A percentile compares a stretch with the other conserved stretches of the same genome.
Evolutionary conservation across 2,113 vertebrate species (phyloP).

Genomic region (Brachyistius frenatus): DNA sequence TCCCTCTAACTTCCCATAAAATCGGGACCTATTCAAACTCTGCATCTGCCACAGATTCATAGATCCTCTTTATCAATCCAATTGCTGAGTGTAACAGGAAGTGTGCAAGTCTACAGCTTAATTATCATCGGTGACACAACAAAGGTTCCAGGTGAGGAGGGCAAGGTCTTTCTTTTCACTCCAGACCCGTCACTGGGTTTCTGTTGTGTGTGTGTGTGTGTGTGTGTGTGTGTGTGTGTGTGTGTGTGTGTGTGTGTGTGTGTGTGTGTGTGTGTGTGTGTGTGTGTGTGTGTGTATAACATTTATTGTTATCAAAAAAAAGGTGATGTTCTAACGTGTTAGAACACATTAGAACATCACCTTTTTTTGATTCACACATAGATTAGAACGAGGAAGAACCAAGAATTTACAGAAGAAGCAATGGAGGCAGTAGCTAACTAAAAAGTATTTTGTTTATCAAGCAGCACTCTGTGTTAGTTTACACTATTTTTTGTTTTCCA

Average conservation of each 20-base stretch:
- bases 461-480: not conserved
- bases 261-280: not conserved
- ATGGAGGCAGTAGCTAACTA: no score
- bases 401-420: no score
- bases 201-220: slow-evolving; percentile 5
- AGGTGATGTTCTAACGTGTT: no score
- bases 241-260: no score
- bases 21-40: not conserved
- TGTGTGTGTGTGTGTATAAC: not conserved
- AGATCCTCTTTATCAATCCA: not conserved
- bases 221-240: not conserved
- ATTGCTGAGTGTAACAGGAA: slow-evolving; percentile 31
- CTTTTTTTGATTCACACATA: no score
- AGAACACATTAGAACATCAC: no score
- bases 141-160: not conserved
- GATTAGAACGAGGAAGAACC: no score
- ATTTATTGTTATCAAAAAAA: no score
- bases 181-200: not conserved
- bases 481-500: not conserved
- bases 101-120: slow-evolving; percentile 17
- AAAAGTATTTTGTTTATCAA: not conserved
- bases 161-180: slow-evolving; percentile 16
- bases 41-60: not conserved
- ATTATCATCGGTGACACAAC: slow-evolving; percentile 38
- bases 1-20: no score